Conservation (phyloP, 2,797 vertebrate species). For the Cebuella pygmaea region DNA sequence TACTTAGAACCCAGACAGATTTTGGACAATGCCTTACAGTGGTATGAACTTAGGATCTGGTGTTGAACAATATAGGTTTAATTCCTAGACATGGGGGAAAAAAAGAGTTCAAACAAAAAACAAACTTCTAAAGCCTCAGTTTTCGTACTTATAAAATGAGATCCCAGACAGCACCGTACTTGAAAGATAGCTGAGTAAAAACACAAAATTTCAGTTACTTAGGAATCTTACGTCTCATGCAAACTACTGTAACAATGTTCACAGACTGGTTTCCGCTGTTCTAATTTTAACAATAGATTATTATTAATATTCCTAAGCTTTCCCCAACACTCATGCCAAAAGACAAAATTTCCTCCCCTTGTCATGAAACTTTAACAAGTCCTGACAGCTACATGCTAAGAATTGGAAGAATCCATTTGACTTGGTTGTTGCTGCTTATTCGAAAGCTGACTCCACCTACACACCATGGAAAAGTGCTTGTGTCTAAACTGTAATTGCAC, state of each 20-base stretch:
- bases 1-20: not conserved
- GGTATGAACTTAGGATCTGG: not conserved
- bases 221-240: not conserved
- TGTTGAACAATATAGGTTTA: not conserved
- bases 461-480: not conserved
- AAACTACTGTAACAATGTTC: not conserved
- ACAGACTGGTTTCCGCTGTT: not conserved
- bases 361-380: not conserved
- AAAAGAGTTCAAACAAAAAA: not conserved
- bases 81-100: not conserved
- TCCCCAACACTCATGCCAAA: not conserved
- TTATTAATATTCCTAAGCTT: not conserved
- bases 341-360: not conserved
- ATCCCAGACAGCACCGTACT: not conserved
- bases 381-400: not conserved
- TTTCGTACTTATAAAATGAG: not conserved
- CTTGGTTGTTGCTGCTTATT: not conserved
- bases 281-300: not conserved
- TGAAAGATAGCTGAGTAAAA: not conserved
- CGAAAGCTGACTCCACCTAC: not conserved
- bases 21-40: not conserved
- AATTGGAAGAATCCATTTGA: slow-evolving; percentile 13
- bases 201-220: not conserved
- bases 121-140: not conserved
- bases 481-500: slow-evolving; percentile 1